Percentiles rank a stretch among this genome's conserved stretches.
Conservation (phyloP, 2,113 vertebrate genomes). For the Spheniscus mendiculus region DNA sequence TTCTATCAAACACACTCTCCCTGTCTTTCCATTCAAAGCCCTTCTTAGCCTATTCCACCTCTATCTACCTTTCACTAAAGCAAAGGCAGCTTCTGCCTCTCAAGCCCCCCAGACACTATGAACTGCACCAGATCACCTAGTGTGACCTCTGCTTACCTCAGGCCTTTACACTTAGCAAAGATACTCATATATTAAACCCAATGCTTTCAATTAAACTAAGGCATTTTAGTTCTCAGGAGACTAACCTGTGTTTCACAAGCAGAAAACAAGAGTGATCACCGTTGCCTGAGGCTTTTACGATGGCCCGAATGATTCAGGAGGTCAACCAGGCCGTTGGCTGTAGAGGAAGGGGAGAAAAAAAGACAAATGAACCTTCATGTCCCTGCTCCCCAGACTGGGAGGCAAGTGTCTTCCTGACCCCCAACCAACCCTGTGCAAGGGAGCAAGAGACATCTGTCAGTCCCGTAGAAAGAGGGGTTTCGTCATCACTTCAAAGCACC, state of each 20-base stretch:
- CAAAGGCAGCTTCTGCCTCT: neutral
- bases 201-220: constrained; percentile 28
- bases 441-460: neutral
- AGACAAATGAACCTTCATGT: neutral
- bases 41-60: neutral
- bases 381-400: neutral
- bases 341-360: neutral
- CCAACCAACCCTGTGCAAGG: neutral
- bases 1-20: neutral
- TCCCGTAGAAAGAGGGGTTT: neutral
- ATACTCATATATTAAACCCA: neutral
- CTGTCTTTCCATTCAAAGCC: neutral
- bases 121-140: neutral
- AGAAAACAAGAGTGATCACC: constrained; percentile 4
- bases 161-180: neutral
- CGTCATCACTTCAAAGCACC: neutral
- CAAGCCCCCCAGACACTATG: neutral
- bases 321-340: neutral
- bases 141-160: neutral
- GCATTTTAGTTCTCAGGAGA: neutral
- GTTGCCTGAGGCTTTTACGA: neutral
- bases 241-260: constrained; percentile 31
- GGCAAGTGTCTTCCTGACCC: neutral
- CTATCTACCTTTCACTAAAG: neutral
- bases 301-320: neutral